A percentile compares a stretch with the other conserved stretches of the same genome.
Conservation (phyloP, 2,113 vertebrate species). For the Anser cygnoides region DNA sequence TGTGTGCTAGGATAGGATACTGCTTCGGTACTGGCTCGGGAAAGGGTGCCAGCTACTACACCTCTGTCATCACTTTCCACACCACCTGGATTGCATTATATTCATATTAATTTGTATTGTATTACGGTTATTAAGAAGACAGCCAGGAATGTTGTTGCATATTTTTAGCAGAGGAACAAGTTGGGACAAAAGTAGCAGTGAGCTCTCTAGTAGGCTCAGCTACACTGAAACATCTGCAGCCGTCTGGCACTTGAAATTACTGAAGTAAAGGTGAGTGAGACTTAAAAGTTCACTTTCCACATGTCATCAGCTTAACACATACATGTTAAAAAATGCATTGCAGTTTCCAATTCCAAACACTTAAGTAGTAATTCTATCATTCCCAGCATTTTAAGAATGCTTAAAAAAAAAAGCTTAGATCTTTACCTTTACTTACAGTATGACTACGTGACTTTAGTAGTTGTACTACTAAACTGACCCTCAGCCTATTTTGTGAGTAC, state of each 20-base stretch:
- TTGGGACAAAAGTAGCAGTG: constrained; percentile 1
- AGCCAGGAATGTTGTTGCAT: constrained; percentile 44
- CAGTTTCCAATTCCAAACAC: not conserved
- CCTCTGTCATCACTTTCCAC: constrained; percentile 23
- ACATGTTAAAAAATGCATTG: not conserved
- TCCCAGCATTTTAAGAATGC: not conserved
- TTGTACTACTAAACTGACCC: not conserved
- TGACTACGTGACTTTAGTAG: not conserved
- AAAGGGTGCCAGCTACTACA: not conserved
- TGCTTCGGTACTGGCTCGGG: not conserved
- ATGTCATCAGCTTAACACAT: constrained; percentile 14
- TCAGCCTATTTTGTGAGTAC: not conserved
- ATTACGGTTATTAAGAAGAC: constrained; percentile 47
- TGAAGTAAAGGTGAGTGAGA: not conserved
- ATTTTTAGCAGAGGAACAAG: constrained; percentile 39
- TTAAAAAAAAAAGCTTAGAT: not conserved
- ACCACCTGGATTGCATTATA: constrained; percentile 32
- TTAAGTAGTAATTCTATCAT: not conserved
- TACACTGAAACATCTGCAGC: constrained; percentile 32
- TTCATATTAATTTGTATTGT: constrained; percentile 47
- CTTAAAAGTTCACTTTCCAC: not conserved
- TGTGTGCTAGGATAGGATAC: not conserved
- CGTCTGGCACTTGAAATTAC: not conserved
- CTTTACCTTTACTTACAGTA: not conserved
- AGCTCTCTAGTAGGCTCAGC: not conserved